A percentile compares a stretch with the other conserved stretches of the same genome.
Conservation (phyloP, 2,113 vertebrate genomes). For the Lasiurus cinereus region DNA sequence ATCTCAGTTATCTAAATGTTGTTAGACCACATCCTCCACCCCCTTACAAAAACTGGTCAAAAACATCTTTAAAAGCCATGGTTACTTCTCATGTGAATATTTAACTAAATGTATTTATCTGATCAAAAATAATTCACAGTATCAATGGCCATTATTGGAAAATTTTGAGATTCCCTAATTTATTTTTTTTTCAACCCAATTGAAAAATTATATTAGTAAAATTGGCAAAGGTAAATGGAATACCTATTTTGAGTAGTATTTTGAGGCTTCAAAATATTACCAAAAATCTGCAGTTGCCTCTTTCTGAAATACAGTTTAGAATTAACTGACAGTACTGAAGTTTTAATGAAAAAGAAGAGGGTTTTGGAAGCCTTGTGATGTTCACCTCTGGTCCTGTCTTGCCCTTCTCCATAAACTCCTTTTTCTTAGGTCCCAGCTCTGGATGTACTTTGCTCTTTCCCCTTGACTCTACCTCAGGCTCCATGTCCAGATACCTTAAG, state of each 20-base stretch:
- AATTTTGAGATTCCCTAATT: not conserved
- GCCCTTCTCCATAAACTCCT: not conserved
- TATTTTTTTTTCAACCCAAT: not conserved
- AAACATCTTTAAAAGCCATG: not conserved
- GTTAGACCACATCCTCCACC: not conserved
- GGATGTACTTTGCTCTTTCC: not conserved
- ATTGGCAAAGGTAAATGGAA: not conserved
- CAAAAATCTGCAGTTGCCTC: not conserved
- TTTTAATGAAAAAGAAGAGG: not conserved
- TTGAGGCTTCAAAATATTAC: not conserved
- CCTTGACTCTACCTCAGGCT: not conserved
- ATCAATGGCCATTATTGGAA: not conserved
- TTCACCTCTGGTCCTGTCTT: not conserved
- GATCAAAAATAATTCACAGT: not conserved
- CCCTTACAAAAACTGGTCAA: not conserved
- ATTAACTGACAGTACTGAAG: not conserved
- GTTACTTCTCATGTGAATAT: not conserved
- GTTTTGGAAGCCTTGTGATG: not conserved
- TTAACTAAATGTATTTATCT: not conserved
- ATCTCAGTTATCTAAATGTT: not conserved
- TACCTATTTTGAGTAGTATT: not conserved
- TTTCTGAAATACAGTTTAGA: not conserved
- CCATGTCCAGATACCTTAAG: not conserved
- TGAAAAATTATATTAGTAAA: not conserved
- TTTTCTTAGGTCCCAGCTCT: not conserved